Evolutionary conservation across 2,113 vertebrate species (phyloP).

Genomic region (Amphiprion ocellaris): DNA sequence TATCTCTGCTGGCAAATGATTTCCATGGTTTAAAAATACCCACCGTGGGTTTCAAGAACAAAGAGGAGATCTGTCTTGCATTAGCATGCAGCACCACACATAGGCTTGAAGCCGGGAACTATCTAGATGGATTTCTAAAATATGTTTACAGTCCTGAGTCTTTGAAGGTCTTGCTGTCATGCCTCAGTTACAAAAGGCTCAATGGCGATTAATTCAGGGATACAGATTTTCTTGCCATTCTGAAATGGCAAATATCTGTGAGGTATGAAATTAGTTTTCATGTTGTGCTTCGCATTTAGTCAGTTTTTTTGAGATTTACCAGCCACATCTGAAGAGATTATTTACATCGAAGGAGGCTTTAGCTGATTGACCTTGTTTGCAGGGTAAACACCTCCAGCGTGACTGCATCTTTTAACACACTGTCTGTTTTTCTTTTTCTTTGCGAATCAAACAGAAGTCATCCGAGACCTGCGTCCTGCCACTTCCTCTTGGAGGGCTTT

Average conservation of each 20-base stretch:
- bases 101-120: slow-evolving; percentile 66
- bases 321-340: slow-evolving; percentile 45
- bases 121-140: slow-evolving; percentile 78
- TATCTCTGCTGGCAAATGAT: slow-evolving; percentile 81
- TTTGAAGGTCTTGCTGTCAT: slow-evolving; percentile 79
- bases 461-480: background rate
- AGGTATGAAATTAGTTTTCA: slow-evolving; percentile 77
- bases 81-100: slow-evolving; percentile 79
- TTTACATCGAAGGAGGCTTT: slow-evolving; percentile 53
- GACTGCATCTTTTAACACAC: slow-evolving; percentile 11
- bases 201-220: slow-evolving; percentile 68
- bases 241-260: slow-evolving; percentile 73
- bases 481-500: slow-evolving; percentile 1
- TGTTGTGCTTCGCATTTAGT: slow-evolving; percentile 48
- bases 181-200: slow-evolving; percentile 71
- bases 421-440: slow-evolving; percentile 2
- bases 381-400: slow-evolving; percentile 12
- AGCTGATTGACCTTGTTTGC: slow-evolving; percentile 60
- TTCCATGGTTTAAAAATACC: slow-evolving; percentile 84
- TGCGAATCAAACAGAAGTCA: slow-evolving; percentile 27
- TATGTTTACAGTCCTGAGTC: slow-evolving; percentile 76
- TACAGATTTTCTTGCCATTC: slow-evolving; percentile 62
- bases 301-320: slow-evolving; percentile 38
- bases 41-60: slow-evolving; percentile 81
- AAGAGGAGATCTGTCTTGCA: slow-evolving; percentile 78